Percentiles rank a stretch among this genome's conserved stretches.
phyloP scores from a whole-genome alignment of 1,140 invertebrate species.

The Heliothis subflexa region DNA sequence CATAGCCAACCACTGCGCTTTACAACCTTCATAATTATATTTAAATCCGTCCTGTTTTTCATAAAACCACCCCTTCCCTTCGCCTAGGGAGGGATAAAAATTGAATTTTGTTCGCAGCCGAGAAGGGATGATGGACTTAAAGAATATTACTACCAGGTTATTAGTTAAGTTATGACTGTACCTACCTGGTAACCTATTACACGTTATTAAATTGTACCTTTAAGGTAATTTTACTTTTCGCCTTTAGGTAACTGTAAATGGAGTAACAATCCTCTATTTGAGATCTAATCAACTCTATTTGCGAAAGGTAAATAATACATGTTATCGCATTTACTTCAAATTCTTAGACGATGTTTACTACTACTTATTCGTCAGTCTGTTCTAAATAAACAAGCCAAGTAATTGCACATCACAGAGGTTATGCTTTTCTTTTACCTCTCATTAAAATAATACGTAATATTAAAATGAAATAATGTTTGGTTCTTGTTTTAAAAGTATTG shows the following conservation, averaged over 20 bases:
- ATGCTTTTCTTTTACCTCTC: too few species aligned
- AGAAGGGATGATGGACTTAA: conserved; percentile 8
- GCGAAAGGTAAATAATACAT: too few species aligned
- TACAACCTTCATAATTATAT: conserved; percentile 21
- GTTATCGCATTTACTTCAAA: too few species aligned
- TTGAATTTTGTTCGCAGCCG: conserved; percentile 24
- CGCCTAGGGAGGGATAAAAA: conserved; percentile 15
- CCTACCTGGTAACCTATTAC: not conserved
- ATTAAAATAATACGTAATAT: too few species aligned
- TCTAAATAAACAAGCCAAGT: too few species aligned
- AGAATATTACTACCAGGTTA: conserved; percentile 1
- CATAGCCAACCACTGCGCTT: not conserved
- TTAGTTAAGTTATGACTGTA: conserved; percentile 22
- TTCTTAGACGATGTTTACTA: too few species aligned
- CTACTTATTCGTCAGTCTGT: too few species aligned
- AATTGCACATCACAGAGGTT: too few species aligned
- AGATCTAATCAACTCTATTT: too few species aligned
- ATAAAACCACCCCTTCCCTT: conserved; percentile 5
- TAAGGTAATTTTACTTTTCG: not conserved
- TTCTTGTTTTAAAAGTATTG: too few species aligned
- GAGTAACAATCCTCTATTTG: not conserved
- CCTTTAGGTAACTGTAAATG: not conserved
- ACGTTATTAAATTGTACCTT: conserved; percentile 14
- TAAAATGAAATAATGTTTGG: too few species aligned
- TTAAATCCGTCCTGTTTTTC: conserved; percentile 27